Evolutionary conservation across 2,888 invertebrate genomes (phyloP), one percentile per base, ranked within the genome.

Genomic region (Leptopilina syphax): DNA sequence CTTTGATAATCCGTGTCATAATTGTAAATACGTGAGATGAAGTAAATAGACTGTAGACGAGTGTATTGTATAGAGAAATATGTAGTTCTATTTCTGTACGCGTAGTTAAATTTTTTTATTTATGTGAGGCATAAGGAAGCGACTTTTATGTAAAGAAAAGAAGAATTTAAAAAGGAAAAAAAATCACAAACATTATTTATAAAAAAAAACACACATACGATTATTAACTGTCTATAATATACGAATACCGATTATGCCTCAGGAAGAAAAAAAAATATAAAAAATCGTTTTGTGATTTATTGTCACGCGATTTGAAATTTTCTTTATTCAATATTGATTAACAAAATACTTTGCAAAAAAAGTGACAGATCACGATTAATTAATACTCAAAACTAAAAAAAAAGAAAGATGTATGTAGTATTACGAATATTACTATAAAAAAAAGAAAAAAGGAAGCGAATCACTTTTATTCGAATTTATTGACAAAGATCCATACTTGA

Each of bases 1-100:
- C n/a, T 27, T 70, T n/a, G 54, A 54, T 57, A 82, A 83, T 83
- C 80, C 80, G 83, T 84, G 84, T 86, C 85, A 85, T 85, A 85
- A 87, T 86, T 90, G 89, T 90, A 90, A 86, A 90, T 90, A 89
- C 77, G 77, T 81, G 84, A 78, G 73, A 73, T 77, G 83, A 84
- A 78, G 68, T 66, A 76, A 81, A 79, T 80, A 66, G 83, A 84
- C 77, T 80, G 79, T 84, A 83, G 65, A 78, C 47, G 41, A 34
- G 18, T 60, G 77, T 78, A 76, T 79, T 63, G 78, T 77, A 76
- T 84, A 81, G 79, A 34, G 68, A 50, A 81, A 77, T 82, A 50
- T 50, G 50, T 50, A 79, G 81, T 81, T 82, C 77, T 83, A 80
- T 81, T 80, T 79, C 78, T 83, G 60, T 81, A 80, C 41, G 41